Conservation (phyloP, 53 echinoderm and acorn worm species). For the Echinarachnius parma region DNA sequence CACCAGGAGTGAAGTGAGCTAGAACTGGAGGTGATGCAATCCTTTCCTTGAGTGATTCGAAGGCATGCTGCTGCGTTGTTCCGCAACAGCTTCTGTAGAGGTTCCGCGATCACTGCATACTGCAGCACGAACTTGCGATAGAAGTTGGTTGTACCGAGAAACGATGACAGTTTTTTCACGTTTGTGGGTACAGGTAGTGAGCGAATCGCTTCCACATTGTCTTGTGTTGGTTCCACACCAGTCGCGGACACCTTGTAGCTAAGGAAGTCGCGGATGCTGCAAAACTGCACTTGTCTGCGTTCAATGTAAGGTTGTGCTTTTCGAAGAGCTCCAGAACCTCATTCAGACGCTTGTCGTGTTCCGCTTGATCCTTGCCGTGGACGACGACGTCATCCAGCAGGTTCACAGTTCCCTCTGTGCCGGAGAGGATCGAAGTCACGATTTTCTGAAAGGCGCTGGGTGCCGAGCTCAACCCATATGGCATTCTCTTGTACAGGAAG, state of each 20-base stretch:
- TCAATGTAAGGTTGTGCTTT: no score
- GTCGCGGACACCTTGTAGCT: conserved; percentile 35
- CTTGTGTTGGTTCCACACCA: conserved; percentile 30
- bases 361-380: conserved; percentile 11
- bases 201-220: conserved; percentile 40
- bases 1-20: conserved; percentile 41
- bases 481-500: conserved; percentile 46
- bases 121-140: conserved; percentile 47
- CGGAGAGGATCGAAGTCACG: conserved; percentile 22
- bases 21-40: conserved; percentile 46
- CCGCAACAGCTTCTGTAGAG: conserved; percentile 42
- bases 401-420: no score
- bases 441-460: conserved; percentile 52
- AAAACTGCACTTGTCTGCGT: conserved; percentile 29
- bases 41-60: conserved; percentile 34
- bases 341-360: no score
- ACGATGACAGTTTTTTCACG: conserved; percentile 49
- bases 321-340: no score
- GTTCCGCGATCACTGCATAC: conserved; percentile 53
- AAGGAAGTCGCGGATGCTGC: conserved; percentile 34
- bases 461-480: conserved; percentile 39
- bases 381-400: conserved; percentile 40
- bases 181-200: conserved; percentile 35
- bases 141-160: conserved; percentile 51
- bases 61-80: conserved; percentile 28